Percentiles rank a stretch among this genome's conserved stretches.
phyloP scores from a whole-genome alignment of 2,113 vertebrate species.

The Oxygymnocypris stewartii region DNA sequence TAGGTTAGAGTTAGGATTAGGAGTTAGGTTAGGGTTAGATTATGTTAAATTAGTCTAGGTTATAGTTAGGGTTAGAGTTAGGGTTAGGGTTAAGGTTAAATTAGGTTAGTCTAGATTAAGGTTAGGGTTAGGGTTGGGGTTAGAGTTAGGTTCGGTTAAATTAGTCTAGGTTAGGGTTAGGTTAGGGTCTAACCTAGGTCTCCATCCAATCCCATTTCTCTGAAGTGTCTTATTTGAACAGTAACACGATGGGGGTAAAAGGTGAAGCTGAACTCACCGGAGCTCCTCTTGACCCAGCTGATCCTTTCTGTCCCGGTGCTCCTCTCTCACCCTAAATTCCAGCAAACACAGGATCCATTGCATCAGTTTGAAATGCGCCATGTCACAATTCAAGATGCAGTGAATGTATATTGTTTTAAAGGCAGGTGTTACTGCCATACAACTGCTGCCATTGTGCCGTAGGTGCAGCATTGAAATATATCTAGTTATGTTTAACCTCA shows the following conservation, averaged over 20 bases:
- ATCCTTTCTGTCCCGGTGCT: constrained; percentile 56
- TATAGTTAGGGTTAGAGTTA: no score
- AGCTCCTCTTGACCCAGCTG: constrained; percentile 57
- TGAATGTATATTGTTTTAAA: not conserved
- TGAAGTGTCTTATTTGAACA: not conserved
- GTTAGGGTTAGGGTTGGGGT: no score
- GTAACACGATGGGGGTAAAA: not conserved
- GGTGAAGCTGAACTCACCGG: constrained; percentile 50
- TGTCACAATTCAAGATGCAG: not conserved
- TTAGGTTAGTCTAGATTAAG: no score
- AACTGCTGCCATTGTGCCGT: no score
- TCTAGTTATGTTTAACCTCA: not conserved
- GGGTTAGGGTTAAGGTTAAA: no score
- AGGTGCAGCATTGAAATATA: not conserved
- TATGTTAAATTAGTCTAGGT: no score
- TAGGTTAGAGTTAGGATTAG: no score
- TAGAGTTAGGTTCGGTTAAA: no score
- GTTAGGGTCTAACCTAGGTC: no score
- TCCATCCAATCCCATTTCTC: constrained; percentile 7
- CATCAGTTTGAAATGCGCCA: not conserved
- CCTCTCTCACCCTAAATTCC: constrained; percentile 59
- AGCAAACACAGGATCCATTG: constrained; percentile 34
- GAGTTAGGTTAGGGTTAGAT: no score
- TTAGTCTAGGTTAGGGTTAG: no score
- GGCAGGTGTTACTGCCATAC: not conserved